Base-by-base conservation (phyloP, 1,140 invertebrate species). In the Laodelphax striatellus region DNA sequence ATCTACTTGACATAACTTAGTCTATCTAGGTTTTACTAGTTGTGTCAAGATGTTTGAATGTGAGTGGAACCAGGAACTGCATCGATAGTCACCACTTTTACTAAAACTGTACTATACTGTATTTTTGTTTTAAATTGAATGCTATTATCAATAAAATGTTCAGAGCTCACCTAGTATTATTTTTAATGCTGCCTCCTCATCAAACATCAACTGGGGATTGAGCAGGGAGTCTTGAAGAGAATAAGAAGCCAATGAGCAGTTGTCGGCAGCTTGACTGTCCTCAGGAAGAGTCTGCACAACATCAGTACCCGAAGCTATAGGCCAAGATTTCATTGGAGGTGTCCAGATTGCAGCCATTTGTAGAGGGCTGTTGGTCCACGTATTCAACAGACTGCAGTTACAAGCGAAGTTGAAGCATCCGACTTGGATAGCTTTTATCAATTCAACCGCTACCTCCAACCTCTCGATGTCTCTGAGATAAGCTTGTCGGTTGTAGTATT, bases 321-420 rank as follows among this genome's bases (percentile, higher is more conserved):
- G 87, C 68, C 80, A 85, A 21, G 79, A 79, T 72, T 82, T 84
- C 72, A 87, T 79, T 9, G 86, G 84, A 9, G 86, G 86, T 13
- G 85, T 82, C 86, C 87, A 92, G 31, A 94, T 76, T 14, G 92
- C 92, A 17, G 92, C 85, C 59, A 95, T 75, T 65, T 88, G 76
- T 5, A 97, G 71, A 2, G 93, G 87, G n/a, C 84, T 82, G 62
- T 82, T 83, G 0, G 85, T 86, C 94, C 94, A 98, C 42, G 81
- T 81, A 74, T 98, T 97, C 0, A 97, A 73, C 8, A 94, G 70
- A 69, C 87, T 92, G 0, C 90, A 90, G 77, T 96, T 96, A 62
- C 81, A 87, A 2, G 89, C 87, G 57, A 97, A 72, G 60, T 87
- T 79, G 70, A 97, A 95, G 24, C 79, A 73, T 69, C 85, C 82